Evolutionary conservation across 2,113 vertebrate species (phyloP).

Genomic region (Machaerirhynchus nigripectus): DNA sequence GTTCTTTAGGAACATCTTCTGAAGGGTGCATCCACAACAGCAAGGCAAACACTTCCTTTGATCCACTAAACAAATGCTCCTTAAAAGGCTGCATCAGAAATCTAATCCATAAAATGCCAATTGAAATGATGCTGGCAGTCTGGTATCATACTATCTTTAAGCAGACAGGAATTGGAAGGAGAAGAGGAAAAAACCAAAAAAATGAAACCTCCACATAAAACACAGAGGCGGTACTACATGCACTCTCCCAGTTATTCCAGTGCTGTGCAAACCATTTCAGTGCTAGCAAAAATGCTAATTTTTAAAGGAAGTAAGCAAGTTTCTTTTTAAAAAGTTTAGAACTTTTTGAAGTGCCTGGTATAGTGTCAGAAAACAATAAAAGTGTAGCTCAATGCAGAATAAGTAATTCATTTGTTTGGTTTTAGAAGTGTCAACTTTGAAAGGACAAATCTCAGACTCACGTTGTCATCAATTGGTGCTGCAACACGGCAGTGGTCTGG

Average conservation of each 20-base stretch:
- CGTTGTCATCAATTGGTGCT: slow-evolving; percentile 96
- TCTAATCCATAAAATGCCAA: not conserved
- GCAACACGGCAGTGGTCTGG: slow-evolving; percentile 93
- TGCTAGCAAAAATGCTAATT: not conserved
- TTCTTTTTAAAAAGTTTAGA: not conserved
- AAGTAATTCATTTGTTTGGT: not conserved
- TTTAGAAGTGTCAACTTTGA: not conserved
- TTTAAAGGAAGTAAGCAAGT: not conserved
- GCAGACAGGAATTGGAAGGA: not conserved
- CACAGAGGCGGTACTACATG: not conserved
- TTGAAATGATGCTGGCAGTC: not conserved
- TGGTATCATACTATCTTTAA: not conserved
- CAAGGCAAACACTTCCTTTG: not conserved
- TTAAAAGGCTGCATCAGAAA: not conserved
- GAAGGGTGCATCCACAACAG: not conserved
- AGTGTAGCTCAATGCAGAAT: not conserved
- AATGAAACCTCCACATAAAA: not conserved
- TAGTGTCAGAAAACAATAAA: not conserved
- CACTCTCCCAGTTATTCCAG: not conserved
- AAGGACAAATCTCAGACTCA: slow-evolving; percentile 71
- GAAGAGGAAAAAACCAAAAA: fast-evolving
- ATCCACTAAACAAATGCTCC: not conserved
- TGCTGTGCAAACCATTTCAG: not conserved
- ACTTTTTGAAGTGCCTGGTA: not conserved
- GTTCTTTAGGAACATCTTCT: not conserved